Evolutionary conservation across 2,113 vertebrate genomes (phyloP), one percentile per base, ranked within the genome.

Genomic region (Athene noctua): DNA sequence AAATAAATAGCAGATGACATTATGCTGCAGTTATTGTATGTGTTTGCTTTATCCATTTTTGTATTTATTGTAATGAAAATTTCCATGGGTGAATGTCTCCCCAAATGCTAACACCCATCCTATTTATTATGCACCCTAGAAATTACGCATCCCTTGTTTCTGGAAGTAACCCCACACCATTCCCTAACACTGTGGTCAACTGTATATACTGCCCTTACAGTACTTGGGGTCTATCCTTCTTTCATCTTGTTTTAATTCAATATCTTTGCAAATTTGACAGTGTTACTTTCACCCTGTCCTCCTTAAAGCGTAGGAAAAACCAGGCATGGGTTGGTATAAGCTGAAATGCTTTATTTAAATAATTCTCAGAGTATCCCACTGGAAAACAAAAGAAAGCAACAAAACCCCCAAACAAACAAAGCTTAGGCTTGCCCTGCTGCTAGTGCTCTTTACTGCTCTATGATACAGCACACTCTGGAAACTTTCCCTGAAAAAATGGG

Each of bases 1-100:
- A 86, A 95, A 96, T 94, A 93, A 95, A 92, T 92, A 96, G 90
- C 93, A 95, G 90, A 97, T 96, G 95, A 93, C 67, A 93, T 63
- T 91, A 94, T 51, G 63, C 14, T 47, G 52, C 90, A 90, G 81
- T 88, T 78, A 77, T n/a, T 80, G 40, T 54, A 73, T 8, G 34
- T 38, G 26, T 74, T 63, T 75, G 42, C 40, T 86, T 92, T 83
- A 95, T 55, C 54, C 58, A 38, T 68, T 94, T 90, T 70, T 80
- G 38, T 86, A 77, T 83, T 90, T 93, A 88, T 29, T 71, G 52
- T 23, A 71, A 88, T 21, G 15, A 86, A 73, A 78, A 88, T 40
- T 91, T 86, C 61, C 62, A 21, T 36, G 49, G 51, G 5, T 46
- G 13, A 92, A 20, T 59, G 40, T 40, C 75, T 55, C 58, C 40